These are phyloP conservation scores for Holcopasites calliopsidis DNA, from an alignment of 1,140 invertebrate genomes.

Conservation along the genomic window DNA sequence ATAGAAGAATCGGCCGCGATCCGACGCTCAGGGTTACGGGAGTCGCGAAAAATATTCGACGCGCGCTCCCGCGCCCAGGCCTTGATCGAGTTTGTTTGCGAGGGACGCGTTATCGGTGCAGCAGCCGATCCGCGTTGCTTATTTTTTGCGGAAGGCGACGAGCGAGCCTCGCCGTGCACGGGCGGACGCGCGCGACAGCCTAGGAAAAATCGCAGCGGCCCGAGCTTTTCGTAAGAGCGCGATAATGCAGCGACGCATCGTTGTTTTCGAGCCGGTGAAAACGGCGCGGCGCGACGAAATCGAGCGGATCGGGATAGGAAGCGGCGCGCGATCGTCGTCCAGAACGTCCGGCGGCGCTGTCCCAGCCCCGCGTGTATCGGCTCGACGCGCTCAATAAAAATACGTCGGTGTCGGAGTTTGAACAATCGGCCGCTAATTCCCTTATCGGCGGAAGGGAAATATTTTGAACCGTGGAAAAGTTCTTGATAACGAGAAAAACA, in stretches of 20 bases:
- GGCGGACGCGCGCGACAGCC: background rate
- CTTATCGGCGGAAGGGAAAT: constrained; percentile 30
- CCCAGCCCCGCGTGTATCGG: background rate
- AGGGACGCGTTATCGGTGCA: constrained; percentile 68
- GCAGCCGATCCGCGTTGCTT: constrained; percentile 33
- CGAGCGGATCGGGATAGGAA: background rate
- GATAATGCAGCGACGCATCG: constrained; percentile 4
- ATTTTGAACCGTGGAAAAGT: constrained; percentile 28
- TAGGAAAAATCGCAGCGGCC: constrained; percentile 19
- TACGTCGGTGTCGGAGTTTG: background rate
- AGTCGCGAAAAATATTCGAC: constrained; percentile 70
- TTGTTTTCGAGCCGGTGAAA: background rate
- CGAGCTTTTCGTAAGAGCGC: constrained; percentile 27
- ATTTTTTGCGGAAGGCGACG: constrained; percentile 46
- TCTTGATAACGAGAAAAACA: constrained; percentile 47
- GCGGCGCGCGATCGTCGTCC: too few relatives aligned
- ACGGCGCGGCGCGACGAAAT: too few relatives aligned
- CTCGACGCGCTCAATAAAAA: background rate
- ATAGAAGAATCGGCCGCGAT: background rate
- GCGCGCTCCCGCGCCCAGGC: constrained; percentile 64
- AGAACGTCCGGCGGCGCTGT: background rate
- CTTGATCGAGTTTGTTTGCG: constrained; percentile 67
- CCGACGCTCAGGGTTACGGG: too few relatives aligned
- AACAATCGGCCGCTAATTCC: background rate
- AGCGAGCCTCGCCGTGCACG: background rate